A percentile compares a stretch with the other conserved stretches of the same genome.
phyloP scores from a whole-genome alignment of 2,113 vertebrate species.

The Rhagologus leucostigma region DNA sequence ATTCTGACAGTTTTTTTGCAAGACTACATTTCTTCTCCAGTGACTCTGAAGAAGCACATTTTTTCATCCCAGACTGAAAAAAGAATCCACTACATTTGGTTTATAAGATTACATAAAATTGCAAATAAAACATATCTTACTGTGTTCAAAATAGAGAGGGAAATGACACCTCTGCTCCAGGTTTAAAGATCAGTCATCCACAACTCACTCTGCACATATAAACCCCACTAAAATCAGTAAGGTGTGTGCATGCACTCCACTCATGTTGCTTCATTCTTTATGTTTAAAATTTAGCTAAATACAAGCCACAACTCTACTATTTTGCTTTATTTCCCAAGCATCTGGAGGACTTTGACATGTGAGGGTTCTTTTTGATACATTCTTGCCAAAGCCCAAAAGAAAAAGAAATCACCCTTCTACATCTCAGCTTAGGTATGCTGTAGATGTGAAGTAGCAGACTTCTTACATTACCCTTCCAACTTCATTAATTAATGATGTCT shows the following conservation, averaged over 20 bases:
- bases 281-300: background rate
- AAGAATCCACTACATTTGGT: background rate
- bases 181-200: background rate
- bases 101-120: background rate
- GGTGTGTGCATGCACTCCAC: background rate
- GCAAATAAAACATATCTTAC: background rate
- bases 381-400: slow-evolving; percentile 43
- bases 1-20: background rate
- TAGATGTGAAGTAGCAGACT: background rate
- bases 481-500: slow-evolving; percentile 74
- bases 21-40: background rate
- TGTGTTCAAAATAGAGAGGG: background rate
- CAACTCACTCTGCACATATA: background rate
- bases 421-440: background rate
- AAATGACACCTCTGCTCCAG: background rate
- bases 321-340: slow-evolving; percentile 45
- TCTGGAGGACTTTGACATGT: slow-evolving; percentile 31
- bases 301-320: background rate
- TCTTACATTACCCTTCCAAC: slow-evolving; percentile 57
- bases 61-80: background rate
- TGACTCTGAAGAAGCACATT: background rate
- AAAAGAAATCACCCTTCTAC: background rate
- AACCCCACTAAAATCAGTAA: background rate
- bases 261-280: background rate
- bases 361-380: slow-evolving; percentile 46